Evolutionary conservation across 2,888 invertebrate genomes (phyloP).

Genomic region (Himalopsyche kuldschensis): DNA sequence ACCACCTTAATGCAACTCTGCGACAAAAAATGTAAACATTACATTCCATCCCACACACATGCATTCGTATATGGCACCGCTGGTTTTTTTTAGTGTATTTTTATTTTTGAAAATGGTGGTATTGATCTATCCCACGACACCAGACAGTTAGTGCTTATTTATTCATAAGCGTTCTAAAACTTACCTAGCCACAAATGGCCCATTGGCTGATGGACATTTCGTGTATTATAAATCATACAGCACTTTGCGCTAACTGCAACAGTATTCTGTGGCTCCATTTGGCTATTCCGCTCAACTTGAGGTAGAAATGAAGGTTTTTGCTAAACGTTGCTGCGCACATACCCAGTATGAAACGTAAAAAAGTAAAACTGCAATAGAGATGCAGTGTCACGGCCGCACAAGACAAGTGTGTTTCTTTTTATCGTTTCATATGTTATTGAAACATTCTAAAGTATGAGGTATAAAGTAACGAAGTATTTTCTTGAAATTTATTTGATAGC

Average conservation of each 20-base stretch:
- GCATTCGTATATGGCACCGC: not conserved
- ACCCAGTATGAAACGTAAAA: not conserved
- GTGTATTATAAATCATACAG: slow-evolving; percentile 34
- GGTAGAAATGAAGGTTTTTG: not conserved
- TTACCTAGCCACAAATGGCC: slow-evolving; percentile 45
- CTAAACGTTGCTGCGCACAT: not conserved
- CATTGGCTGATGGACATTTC: slow-evolving; percentile 29
- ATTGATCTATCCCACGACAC: slow-evolving; percentile 49
- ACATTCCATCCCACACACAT: not conserved
- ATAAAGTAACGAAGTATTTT: too few species aligned
- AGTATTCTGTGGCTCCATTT: not conserved
- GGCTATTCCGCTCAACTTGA: not conserved
- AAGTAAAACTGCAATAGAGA: not conserved
- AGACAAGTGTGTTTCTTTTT: too few species aligned
- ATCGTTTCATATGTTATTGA: too few species aligned
- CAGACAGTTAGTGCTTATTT: slow-evolving; percentile 55
- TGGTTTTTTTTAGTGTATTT: not conserved
- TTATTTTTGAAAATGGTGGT: slow-evolving; percentile 45
- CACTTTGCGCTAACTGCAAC: slow-evolving; percentile 19
- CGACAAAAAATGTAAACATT: not conserved
- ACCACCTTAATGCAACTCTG: not conserved
- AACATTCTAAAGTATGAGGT: too few species aligned
- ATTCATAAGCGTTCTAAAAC: slow-evolving; percentile 60
- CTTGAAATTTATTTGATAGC: too few species aligned
- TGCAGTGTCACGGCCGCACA: too few species aligned